Conservation (phyloP, 2,888 invertebrate species). For the Gnatocerus cornutus region DNA sequence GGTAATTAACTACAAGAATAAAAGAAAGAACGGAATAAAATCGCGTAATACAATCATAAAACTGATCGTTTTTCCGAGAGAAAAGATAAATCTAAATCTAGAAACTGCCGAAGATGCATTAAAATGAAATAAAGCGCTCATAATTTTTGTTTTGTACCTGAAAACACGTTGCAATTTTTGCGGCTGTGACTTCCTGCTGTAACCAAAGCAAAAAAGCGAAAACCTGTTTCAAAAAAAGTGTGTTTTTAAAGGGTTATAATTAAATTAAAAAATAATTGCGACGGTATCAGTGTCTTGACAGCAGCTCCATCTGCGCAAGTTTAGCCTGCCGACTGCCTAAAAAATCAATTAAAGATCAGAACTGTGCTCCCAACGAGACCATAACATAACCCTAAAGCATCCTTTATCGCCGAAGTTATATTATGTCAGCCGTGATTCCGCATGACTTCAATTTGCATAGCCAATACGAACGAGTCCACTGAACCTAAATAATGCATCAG, state of each 20-base stretch:
- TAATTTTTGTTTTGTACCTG: too few species aligned
- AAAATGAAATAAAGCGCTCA: too few species aligned
- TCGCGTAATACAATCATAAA: not conserved
- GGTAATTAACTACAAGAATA: not conserved
- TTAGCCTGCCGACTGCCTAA: not conserved
- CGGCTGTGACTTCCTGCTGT: too few species aligned
- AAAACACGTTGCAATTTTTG: too few species aligned
- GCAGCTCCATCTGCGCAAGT: not conserved
- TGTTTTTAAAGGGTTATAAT: too few species aligned
- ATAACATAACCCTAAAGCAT: constrained; percentile 27
- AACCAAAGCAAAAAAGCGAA: too few species aligned
- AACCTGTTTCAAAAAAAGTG: too few species aligned
- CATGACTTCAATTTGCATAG: constrained; percentile 38
- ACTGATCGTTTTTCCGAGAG: not conserved
- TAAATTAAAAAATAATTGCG: too few species aligned
- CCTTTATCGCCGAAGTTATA: constrained; percentile 26
- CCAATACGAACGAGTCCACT: constrained; percentile 27
- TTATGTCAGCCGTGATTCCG: constrained; percentile 36
- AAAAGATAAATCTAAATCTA: too few species aligned
- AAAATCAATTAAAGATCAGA: constrained; percentile 13
- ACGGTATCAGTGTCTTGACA: too few species aligned
- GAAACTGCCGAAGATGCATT: too few species aligned
- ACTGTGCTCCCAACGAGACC: constrained; percentile 9
- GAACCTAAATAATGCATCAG: constrained; percentile 62
- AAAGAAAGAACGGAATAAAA: not conserved